A percentile compares a stretch with the other conserved stretches of the same genome.
Conservation (phyloP, 2,888 invertebrate genomes). For the Acronicta psi region DNA sequence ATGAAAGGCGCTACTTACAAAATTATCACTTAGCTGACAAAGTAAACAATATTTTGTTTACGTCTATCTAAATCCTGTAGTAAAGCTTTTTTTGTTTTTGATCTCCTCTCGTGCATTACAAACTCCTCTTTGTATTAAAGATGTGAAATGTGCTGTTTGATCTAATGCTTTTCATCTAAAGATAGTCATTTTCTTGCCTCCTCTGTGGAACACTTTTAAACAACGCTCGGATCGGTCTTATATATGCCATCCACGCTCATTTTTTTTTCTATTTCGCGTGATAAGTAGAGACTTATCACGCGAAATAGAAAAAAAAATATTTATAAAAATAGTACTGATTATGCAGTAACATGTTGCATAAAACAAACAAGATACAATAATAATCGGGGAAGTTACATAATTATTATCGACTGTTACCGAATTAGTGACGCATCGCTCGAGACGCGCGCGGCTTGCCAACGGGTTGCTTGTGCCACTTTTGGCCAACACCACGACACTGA, state of each 20-base stretch:
- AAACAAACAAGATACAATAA: slow-evolving; percentile 69
- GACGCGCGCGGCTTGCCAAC: slow-evolving; percentile 74
- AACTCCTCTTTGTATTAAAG: background rate
- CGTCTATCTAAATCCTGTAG: too few relatives aligned
- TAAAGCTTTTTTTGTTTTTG: too few relatives aligned
- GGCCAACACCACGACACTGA: slow-evolving; percentile 76
- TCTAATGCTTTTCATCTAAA: background rate
- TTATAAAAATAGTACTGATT: slow-evolving; percentile 43
- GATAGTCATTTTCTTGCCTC: background rate
- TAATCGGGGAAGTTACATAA: slow-evolving; percentile 78
- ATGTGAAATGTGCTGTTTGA: background rate
- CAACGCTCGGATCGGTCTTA: slow-evolving; percentile 13
- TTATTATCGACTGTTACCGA: slow-evolving; percentile 71
- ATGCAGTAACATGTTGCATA: slow-evolving; percentile 70
- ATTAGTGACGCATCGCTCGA: slow-evolving; percentile 77
- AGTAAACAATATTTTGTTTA: too few relatives aligned
- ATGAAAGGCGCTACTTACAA: too few relatives aligned
- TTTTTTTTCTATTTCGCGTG: too few relatives aligned
- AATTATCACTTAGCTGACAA: too few relatives aligned
- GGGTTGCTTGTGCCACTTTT: slow-evolving; percentile 74
- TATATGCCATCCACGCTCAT: slow-evolving; percentile 19
- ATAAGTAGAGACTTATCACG: slow-evolving; percentile 28
- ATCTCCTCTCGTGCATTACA: background rate
- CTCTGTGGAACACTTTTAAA: slow-evolving; percentile 30
- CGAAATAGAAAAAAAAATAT: slow-evolving; percentile 14